Evolutionary conservation across 2,888 invertebrate species (phyloP).

Genomic region (Carterocephalus palaemon): DNA sequence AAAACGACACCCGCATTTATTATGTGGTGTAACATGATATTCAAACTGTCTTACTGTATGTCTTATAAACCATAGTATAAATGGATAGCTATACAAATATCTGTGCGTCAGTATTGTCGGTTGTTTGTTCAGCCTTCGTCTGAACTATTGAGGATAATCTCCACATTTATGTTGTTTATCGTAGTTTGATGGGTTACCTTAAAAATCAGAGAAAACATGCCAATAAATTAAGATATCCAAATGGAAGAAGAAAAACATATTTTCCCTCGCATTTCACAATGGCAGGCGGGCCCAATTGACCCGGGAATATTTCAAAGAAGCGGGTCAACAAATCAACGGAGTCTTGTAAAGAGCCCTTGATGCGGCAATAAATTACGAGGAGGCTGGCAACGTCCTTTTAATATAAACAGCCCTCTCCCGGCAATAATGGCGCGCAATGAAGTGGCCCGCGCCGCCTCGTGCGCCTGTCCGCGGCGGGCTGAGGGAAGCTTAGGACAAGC

Average conservation of each 20-base stretch:
- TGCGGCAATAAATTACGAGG: constrained; percentile 34
- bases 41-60: too few relatives aligned
- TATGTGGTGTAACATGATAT: background rate
- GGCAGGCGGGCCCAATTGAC: constrained; percentile 15
- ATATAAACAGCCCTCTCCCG: constrained; percentile 33
- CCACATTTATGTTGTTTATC: too few relatives aligned
- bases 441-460: too few relatives aligned
- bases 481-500: too few relatives aligned
- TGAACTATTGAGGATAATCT: too few relatives aligned
- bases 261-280: constrained; percentile 5
- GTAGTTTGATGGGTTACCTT: too few relatives aligned
- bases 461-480: too few relatives aligned
- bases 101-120: too few relatives aligned
- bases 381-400: constrained; percentile 31
- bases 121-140: too few relatives aligned
- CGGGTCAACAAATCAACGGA: constrained; percentile 34
- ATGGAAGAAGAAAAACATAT: constrained; percentile 6
- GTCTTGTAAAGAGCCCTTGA: constrained; percentile 30
- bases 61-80: too few relatives aligned
- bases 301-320: constrained; percentile 24
- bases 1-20: constrained; percentile 2
- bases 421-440: constrained; percentile 31
- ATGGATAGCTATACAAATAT: too few relatives aligned
- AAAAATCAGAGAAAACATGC: background rate
- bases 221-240: background rate